Evolutionary conservation across 2,888 invertebrate genomes (phyloP).

Genomic region (Acleris sparsana): DNA sequence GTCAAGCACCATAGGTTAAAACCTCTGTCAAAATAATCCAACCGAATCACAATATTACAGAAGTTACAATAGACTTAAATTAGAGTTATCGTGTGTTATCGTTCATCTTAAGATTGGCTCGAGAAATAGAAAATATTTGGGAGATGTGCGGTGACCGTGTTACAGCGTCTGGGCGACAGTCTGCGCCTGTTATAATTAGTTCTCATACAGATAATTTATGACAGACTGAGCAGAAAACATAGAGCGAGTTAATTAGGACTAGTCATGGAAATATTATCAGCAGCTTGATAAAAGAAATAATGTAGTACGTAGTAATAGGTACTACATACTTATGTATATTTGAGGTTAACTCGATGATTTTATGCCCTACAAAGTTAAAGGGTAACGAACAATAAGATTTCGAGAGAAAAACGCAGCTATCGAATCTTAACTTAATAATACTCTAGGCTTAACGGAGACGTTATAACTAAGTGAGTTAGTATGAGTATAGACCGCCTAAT

Average conservation of each 20-base stretch:
- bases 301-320: no score
- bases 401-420: no score
- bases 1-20: no score
- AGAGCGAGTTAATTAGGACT: constrained; percentile 37
- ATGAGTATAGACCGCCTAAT: no score
- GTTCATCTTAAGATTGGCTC: constrained; percentile 20
- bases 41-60: background rate
- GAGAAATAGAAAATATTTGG: constrained; percentile 39
- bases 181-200: constrained; percentile 46
- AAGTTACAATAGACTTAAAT: constrained; percentile 17
- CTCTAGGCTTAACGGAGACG: no score
- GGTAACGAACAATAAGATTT: no score
- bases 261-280: constrained; percentile 3
- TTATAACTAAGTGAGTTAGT: no score
- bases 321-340: no score
- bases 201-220: constrained; percentile 44
- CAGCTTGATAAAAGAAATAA: background rate
- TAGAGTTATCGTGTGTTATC: constrained; percentile 26
- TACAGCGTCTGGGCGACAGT: constrained; percentile 44
- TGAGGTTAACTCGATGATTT: no score
- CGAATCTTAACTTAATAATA: no score
- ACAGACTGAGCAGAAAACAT: constrained; percentile 40
- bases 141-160: constrained; percentile 48
- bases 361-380: no score
- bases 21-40: no score